A percentile compares a stretch with the other conserved stretches of the same genome.
These are phyloP conservation scores for Drosophila serrata DNA, from an alignment of 1,140 invertebrate species.

Conservation along the genomic window DNA sequence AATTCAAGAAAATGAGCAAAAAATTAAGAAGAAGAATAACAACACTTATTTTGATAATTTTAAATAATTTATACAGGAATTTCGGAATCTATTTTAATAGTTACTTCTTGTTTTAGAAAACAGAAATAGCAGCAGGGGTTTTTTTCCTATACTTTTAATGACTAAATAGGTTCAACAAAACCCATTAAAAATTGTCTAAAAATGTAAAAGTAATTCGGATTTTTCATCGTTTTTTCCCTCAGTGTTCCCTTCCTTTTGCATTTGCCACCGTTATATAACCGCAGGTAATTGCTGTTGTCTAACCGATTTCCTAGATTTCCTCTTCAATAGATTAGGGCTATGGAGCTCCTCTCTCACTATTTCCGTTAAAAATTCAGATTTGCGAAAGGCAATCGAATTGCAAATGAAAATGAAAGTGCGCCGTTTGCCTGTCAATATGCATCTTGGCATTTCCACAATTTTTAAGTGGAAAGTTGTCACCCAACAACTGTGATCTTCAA, in stretches of 20 bases:
- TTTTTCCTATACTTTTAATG: no score
- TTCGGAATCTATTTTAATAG: no score
- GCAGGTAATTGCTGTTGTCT: slow-evolving; percentile 68
- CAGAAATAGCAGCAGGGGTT: no score
- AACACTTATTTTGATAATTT: no score
- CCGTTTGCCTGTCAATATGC: slow-evolving; percentile 53
- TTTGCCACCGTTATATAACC: slow-evolving; percentile 56
- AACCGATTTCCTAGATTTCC: slow-evolving; percentile 60
- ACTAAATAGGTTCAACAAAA: no score
- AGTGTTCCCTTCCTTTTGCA: slow-evolving; percentile 27
- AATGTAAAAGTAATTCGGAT: no score
- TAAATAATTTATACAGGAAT: no score
- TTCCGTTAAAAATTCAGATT: slow-evolving; percentile 23
- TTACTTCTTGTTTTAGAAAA: no score
- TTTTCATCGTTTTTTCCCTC: slow-evolving; percentile 7
- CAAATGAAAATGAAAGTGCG: slow-evolving; percentile 74
- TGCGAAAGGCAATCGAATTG: slow-evolving; percentile 75
- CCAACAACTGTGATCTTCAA: slow-evolving; percentile 55
- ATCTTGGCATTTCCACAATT: slow-evolving; percentile 55
- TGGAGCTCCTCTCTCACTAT: slow-evolving; percentile 1
- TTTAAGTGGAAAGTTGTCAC: slow-evolving; percentile 76
- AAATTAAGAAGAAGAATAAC: no score
- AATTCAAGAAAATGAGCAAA: no score
- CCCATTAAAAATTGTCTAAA: no score
- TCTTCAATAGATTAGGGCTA: slow-evolving; percentile 42